Conservation (phyloP, 2,888 invertebrate species). For the Conops quadrifasciatus region DNA sequence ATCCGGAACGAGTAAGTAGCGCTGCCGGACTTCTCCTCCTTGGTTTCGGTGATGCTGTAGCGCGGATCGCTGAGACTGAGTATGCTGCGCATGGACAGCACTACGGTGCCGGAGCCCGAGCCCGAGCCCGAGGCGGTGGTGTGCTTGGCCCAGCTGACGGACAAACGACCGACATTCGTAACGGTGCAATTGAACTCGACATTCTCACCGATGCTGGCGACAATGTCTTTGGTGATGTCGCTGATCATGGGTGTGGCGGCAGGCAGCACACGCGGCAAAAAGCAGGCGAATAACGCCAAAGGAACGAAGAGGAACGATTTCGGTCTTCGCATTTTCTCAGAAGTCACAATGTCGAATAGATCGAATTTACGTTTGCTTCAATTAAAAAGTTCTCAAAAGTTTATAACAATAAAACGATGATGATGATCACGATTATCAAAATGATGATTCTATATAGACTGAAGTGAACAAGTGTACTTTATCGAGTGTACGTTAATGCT, state of each 20-base stretch:
- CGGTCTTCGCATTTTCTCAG: conserved; percentile 9
- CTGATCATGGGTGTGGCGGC: conserved; percentile 54
- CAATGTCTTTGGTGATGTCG: conserved; percentile 57
- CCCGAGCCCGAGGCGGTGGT: conserved; percentile 52
- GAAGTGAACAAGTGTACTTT: not conserved
- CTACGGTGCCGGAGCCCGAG: conserved; percentile 55
- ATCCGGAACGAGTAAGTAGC: conserved; percentile 60
- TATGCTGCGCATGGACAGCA: conserved; percentile 58
- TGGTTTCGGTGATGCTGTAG: conserved; percentile 54
- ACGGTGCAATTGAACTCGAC: conserved; percentile 63
- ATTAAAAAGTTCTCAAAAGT: too few relatives aligned
- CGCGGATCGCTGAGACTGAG: conserved; percentile 59
- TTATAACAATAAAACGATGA: too few relatives aligned
- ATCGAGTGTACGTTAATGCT: conserved; percentile 39
- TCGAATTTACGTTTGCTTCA: too few relatives aligned
- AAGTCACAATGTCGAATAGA: too few relatives aligned
- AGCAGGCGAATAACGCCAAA: not conserved
- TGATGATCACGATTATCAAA: too few relatives aligned
- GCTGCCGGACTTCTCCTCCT: conserved; percentile 49
- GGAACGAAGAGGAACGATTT: not conserved
- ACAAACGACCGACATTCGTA: conserved; percentile 56
- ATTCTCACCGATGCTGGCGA: conserved; percentile 59
- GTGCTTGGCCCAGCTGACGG: conserved; percentile 62
- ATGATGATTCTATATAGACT: too few relatives aligned
- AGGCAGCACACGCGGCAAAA: conserved; percentile 9